phyloP scores from a whole-genome alignment of 2,113 vertebrate genomes.

The Ceyx margarethae region DNA sequence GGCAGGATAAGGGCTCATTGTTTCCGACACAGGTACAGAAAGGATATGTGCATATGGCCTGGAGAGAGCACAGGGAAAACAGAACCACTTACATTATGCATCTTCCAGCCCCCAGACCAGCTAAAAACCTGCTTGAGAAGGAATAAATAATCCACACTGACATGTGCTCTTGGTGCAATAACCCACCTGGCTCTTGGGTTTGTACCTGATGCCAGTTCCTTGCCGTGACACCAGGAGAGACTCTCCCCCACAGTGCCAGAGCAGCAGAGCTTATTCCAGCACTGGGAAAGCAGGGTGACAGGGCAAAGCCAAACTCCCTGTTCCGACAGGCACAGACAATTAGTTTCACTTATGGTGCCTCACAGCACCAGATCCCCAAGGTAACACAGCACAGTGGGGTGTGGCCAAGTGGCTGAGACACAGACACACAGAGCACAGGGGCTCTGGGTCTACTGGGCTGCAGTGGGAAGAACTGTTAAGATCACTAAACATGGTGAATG shows the following conservation, averaged over 20 bases:
- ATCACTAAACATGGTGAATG: not conserved
- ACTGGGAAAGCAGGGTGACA: not conserved
- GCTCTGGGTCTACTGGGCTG: not conserved
- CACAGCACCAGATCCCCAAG: not conserved
- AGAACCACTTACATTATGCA: not conserved
- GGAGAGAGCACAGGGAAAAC: slow-evolving; percentile 30
- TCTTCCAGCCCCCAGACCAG: not conserved
- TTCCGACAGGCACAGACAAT: rapidly evolving
- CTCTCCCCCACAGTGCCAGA: not conserved
- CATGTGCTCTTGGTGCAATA: not conserved
- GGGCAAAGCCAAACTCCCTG: not conserved
- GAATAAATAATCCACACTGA: not conserved
- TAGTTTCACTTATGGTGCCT: not conserved
- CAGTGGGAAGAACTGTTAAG: not conserved
- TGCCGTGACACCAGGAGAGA: not conserved
- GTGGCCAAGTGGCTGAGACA: not conserved
- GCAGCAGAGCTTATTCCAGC: not conserved
- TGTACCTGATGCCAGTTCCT: not conserved
- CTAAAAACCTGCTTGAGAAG: not conserved
- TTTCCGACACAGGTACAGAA: slow-evolving; percentile 81
- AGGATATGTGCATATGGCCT: slow-evolving; percentile 83
- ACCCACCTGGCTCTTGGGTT: not conserved
- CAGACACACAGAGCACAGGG: not conserved
- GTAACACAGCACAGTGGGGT: rapidly evolving
- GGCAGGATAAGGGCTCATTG: slow-evolving; percentile 83